Evolutionary conservation across 2,113 vertebrate species (phyloP).

Genomic region (Fregata magnificens): DNA sequence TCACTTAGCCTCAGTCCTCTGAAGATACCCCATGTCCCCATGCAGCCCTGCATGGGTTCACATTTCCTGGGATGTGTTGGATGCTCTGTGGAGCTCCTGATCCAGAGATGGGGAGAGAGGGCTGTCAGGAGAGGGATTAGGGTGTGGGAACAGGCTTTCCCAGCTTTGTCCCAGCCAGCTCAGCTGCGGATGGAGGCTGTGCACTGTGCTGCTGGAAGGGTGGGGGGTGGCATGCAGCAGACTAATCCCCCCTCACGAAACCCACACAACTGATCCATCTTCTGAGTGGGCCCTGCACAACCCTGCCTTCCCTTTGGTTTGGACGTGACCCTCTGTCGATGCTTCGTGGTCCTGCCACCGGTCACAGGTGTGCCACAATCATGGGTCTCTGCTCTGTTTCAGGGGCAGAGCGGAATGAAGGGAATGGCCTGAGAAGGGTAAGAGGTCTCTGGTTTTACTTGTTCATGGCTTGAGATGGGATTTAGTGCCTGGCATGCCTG

Average conservation of each 20-base stretch:
- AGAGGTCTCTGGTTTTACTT: neutral
- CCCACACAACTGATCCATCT: neutral
- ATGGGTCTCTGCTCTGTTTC: neutral
- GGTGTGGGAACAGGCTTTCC: neutral
- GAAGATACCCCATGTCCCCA: neutral
- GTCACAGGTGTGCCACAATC: neutral
- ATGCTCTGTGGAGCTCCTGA: neutral
- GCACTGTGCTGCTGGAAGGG: neutral
- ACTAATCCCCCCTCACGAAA: neutral
- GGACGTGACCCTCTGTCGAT: neutral
- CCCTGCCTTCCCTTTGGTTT: neutral
- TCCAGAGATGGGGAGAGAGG: neutral
- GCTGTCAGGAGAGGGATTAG: neutral
- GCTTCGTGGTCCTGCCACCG: accelerated
- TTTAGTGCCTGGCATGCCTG: neutral
- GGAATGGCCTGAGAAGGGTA: slow-evolving; percentile 8
- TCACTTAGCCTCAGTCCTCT: neutral
- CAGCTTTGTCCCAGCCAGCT: neutral
- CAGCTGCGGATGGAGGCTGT: neutral
- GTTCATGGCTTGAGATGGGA: neutral
- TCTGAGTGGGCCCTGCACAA: neutral
- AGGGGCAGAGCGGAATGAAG: neutral
- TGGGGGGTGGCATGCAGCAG: neutral
- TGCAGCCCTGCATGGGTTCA: neutral
- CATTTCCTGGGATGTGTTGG: neutral